Conservation (phyloP, 2,113 vertebrate species). For the Scytalopus superciliaris region DNA sequence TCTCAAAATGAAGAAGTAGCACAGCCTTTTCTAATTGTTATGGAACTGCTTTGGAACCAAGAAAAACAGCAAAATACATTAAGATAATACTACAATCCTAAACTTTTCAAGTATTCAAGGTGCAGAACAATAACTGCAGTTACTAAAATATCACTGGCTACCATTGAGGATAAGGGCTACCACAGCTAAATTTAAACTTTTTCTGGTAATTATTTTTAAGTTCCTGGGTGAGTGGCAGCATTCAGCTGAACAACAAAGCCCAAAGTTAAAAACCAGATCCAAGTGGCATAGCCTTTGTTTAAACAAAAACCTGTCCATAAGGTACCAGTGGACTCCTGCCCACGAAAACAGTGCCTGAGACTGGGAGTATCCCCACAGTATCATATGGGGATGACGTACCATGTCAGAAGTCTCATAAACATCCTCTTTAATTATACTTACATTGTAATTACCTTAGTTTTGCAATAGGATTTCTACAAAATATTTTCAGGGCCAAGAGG, state of each 20-base stretch:
- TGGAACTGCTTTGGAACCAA: background rate
- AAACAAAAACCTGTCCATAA: background rate
- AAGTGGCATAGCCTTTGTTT: background rate
- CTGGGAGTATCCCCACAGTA: background rate
- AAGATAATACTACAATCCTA: background rate
- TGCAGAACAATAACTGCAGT: background rate
- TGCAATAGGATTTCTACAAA: conserved; percentile 5
- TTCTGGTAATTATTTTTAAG: background rate
- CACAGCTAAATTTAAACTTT: background rate
- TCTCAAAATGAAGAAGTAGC: background rate
- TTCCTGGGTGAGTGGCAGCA: background rate
- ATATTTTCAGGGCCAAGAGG: background rate
- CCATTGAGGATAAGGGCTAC: background rate
- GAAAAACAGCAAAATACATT: background rate
- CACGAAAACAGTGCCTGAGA: background rate
- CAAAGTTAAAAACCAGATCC: background rate
- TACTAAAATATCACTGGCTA: background rate
- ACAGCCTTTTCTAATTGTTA: background rate
- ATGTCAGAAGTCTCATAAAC: background rate
- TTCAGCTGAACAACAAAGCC: background rate
- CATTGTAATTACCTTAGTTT: background rate
- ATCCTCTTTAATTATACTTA: conserved; percentile 9
- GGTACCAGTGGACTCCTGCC: background rate
- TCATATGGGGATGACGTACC: background rate
- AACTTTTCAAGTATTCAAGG: background rate